Percentiles rank a stretch among this genome's conserved stretches.
phyloP scores from a whole-genome alignment of 2,888 invertebrate species.

The Hirtodrosophila duncani region DNA sequence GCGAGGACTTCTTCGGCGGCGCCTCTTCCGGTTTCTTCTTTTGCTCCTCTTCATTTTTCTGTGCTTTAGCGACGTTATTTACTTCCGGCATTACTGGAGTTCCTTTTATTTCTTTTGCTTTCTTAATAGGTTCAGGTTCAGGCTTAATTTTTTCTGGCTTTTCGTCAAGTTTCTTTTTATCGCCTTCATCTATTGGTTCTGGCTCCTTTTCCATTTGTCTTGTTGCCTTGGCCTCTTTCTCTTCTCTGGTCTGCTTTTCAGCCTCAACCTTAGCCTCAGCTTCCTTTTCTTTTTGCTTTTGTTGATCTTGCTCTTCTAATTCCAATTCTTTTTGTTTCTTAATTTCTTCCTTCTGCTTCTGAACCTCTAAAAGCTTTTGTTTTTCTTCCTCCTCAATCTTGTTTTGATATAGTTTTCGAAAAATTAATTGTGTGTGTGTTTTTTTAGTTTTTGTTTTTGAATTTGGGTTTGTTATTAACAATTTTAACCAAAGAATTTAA shows the following conservation, averaged over 20 bases:
- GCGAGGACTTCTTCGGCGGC: background rate
- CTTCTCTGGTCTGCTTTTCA: constrained; percentile 42
- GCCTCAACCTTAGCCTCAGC: constrained; percentile 2
- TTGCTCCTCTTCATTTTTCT: constrained; percentile 60
- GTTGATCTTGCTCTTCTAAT: constrained; percentile 44
- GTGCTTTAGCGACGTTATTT: too few relatives aligned
- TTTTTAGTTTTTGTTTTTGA: background rate
- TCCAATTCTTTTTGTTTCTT: constrained; percentile 1
- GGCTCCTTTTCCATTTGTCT: constrained; percentile 26
- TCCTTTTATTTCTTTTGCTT: constrained; percentile 30
- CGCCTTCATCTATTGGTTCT: too few relatives aligned
- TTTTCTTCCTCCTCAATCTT: constrained; percentile 17
- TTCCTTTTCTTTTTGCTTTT: constrained; percentile 21
- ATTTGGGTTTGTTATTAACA: constrained; percentile 7
- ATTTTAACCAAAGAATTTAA: constrained; percentile 1
- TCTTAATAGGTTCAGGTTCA: constrained; percentile 16
- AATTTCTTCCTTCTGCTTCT: constrained; percentile 44
- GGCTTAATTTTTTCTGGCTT: constrained; percentile 8
- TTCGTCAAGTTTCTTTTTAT: constrained; percentile 24
- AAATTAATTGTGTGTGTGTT: constrained; percentile 2
- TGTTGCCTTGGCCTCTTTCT: background rate
- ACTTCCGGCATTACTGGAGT: background rate
- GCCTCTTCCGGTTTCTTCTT: background rate
- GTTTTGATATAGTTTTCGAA: constrained; percentile 24
- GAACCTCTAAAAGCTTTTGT: background rate